A percentile compares a stretch with the other conserved stretches of the same genome.
These are phyloP conservation scores for Thereva nobilitata DNA, from an alignment of 2,888 invertebrate genomes.

Conservation along the genomic window DNA sequence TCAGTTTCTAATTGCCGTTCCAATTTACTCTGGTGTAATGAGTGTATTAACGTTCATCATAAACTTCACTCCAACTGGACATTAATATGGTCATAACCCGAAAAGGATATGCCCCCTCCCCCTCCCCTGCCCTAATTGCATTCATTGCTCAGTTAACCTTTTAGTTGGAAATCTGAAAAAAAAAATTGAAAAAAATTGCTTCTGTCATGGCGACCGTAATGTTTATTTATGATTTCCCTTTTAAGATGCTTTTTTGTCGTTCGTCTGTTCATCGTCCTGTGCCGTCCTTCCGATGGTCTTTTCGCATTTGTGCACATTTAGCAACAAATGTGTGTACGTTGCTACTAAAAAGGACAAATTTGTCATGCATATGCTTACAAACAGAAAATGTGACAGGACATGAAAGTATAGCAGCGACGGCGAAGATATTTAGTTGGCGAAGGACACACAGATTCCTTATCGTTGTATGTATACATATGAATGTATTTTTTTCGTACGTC, in stretches of 20 bases:
- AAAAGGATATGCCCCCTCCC: no score
- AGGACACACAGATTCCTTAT: no score
- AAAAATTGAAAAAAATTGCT: conserved; percentile 32
- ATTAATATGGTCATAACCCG: no score
- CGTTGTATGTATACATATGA: no score
- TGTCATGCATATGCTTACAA: conserved; percentile 32
- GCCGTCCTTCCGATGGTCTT: neutral
- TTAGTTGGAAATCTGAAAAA: conserved; percentile 17
- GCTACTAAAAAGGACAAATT: conserved; percentile 33
- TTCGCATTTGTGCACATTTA: conserved; percentile 25
- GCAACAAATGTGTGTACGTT: conserved; percentile 20
- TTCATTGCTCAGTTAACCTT: conserved; percentile 25
- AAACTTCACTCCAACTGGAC: no score
- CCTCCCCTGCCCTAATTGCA: conserved; percentile 12
- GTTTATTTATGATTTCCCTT: conserved; percentile 34
- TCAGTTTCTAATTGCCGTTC: no score
- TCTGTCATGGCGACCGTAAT: conserved; percentile 30
- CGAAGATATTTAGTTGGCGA: no score
- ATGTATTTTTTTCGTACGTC: no score
- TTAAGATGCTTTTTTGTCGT: conserved; percentile 17
- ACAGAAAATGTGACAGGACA: conserved; percentile 25
- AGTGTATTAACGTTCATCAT: no score
- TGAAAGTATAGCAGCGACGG: neutral
- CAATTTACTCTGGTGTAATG: no score
- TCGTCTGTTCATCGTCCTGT: neutral